A percentile compares a stretch with the other conserved stretches of the same genome.
Evolutionary conservation across 2,797 vertebrate species (phyloP).

Genomic region (Ciconia nigra): DNA sequence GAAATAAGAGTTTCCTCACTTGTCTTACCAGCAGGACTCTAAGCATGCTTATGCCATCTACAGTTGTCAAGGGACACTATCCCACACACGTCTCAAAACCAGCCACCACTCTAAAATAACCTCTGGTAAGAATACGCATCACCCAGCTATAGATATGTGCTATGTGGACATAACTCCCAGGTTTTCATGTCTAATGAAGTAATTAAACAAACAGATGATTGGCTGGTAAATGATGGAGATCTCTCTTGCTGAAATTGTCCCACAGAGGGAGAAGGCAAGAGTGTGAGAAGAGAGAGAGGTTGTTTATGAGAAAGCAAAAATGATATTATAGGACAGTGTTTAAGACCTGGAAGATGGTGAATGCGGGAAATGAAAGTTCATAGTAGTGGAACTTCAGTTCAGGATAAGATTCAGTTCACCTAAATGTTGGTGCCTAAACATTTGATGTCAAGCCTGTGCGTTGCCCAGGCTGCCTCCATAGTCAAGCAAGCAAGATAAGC

Average conservation of each 20-base stretch:
- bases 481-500: neutral
- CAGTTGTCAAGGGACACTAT: neutral
- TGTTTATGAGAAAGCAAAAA: neutral
- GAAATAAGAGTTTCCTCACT: neutral
- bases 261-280: neutral
- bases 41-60: neutral
- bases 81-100: neutral
- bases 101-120: neutral
- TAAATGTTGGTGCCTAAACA: neutral
- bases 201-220: neutral
- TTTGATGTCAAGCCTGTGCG: neutral
- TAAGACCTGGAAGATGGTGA: neutral
- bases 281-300: neutral
- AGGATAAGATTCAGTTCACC: neutral
- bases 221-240: neutral
- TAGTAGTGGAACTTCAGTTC: neutral
- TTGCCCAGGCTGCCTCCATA: neutral
- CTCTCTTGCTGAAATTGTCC: neutral
- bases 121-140: neutral
- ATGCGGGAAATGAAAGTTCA: neutral
- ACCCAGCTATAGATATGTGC: neutral
- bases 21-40: neutral
- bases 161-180: neutral
- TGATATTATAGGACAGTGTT: neutral
- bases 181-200: neutral